These are phyloP conservation scores for Zonotrichia albicollis DNA, from an alignment of 2,797 vertebrate species.

Conservation along the genomic window DNA sequence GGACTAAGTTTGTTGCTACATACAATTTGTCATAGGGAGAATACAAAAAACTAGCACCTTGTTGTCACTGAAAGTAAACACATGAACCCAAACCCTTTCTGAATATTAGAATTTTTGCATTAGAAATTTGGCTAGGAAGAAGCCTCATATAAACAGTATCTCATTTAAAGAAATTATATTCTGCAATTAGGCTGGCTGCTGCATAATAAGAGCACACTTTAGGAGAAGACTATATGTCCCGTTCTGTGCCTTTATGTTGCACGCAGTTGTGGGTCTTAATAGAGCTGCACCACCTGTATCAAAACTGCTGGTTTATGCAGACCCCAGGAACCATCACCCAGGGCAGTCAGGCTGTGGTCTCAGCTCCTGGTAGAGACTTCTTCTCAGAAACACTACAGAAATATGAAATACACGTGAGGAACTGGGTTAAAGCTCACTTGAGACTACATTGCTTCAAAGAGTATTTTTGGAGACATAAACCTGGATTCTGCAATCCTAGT, in stretches of 20 bases:
- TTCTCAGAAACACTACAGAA: not conserved
- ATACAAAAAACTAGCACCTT: not conserved
- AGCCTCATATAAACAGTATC: not conserved
- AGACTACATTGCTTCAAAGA: not conserved
- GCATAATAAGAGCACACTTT: not conserved
- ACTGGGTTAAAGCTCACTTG: not conserved
- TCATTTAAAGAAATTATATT: not conserved
- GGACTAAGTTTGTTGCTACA: not conserved
- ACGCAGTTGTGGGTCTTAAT: not conserved
- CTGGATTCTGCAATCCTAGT: not conserved
- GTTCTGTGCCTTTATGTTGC: not conserved
- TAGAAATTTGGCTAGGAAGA: not conserved
- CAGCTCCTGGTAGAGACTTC: not conserved
- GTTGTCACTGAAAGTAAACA: not conserved
- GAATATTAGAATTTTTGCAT: not conserved
- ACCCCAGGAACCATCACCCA: not conserved
- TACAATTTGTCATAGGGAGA: not conserved
- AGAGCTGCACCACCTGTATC: not conserved
- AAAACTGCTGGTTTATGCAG: not conserved
- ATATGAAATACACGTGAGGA: rapidly evolving
- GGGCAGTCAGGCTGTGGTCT: not conserved
- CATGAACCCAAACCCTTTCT: not conserved
- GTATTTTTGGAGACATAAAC: not conserved
- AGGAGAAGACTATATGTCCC: not conserved
- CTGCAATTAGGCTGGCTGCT: not conserved